Evolutionary conservation across 2,888 invertebrate genomes (phyloP).

Genomic region (Euplexia lucipara): DNA sequence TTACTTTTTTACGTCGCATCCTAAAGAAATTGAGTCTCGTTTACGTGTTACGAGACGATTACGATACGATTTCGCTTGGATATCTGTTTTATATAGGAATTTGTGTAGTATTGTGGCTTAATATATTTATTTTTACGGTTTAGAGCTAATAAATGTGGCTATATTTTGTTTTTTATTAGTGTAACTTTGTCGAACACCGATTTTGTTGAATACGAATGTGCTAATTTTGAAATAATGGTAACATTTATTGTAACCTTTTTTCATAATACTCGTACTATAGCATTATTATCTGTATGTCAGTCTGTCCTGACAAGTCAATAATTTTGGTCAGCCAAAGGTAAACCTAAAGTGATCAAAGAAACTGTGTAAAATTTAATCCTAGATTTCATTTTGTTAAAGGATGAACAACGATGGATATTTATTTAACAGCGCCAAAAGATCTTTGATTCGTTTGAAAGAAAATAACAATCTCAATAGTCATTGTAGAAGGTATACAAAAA

Average conservation of each 20-base stretch:
- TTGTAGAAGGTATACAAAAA: no score
- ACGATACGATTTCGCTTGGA: slow-evolving; percentile 65
- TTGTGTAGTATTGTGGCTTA: slow-evolving; percentile 41
- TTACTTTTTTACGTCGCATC: slow-evolving; percentile 76
- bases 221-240: slow-evolving; percentile 11
- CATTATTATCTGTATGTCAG: not conserved
- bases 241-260: not conserved
- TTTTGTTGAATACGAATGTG: slow-evolving; percentile 26
- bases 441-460: no score
- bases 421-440: no score
- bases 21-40: slow-evolving; percentile 74
- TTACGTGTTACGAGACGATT: slow-evolving; percentile 74
- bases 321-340: not conserved
- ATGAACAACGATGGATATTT: no score
- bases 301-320: no score
- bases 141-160: slow-evolving; percentile 21
- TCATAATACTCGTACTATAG: not conserved
- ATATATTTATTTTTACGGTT: slow-evolving; percentile 43
- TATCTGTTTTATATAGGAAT: slow-evolving; percentile 48
- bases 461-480: no score
- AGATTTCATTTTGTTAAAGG: no score
- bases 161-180: slow-evolving; percentile 36
- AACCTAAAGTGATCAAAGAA: not conserved
- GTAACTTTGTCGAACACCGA: not conserved
- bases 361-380: no score